These are phyloP conservation scores for Heteractis magnifica DNA, from an alignment of 92 coral and sea anemone genomes.

Conservation along the genomic window DNA sequence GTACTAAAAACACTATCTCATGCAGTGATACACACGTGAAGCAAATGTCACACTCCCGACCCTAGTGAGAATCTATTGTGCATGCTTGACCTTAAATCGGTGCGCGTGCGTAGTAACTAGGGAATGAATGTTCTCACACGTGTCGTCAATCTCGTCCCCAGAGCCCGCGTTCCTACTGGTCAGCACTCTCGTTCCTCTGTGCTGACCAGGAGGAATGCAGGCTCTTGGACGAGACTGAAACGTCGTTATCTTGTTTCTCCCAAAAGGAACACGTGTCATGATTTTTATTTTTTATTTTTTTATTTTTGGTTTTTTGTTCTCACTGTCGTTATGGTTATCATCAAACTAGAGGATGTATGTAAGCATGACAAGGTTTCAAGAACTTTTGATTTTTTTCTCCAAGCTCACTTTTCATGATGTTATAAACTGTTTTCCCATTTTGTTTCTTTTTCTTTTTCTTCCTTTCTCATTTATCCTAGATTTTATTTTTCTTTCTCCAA, in stretches of 20 bases:
- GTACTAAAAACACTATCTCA: neutral
- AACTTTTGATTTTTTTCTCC: neutral
- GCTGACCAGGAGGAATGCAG: neutral
- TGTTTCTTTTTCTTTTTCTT: too few relatives aligned
- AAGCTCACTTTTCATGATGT: neutral
- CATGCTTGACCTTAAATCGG: neutral
- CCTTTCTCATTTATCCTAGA: too few relatives aligned
- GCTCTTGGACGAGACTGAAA: neutral
- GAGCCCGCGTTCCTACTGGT: neutral
- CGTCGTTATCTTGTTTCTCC: too few relatives aligned
- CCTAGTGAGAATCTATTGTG: neutral
- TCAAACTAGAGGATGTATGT: neutral
- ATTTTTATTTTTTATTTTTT: too few relatives aligned
- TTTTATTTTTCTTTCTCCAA: neutral
- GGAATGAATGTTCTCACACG: neutral
- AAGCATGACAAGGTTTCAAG: neutral
- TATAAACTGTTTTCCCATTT: too few relatives aligned
- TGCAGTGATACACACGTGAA: neutral
- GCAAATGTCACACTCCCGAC: neutral
- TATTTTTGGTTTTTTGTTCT: too few relatives aligned
- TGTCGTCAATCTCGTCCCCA: neutral
- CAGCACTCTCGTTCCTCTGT: neutral
- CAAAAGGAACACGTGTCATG: too few relatives aligned
- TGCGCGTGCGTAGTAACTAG: neutral
- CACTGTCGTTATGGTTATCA: neutral